Evolutionary conservation across 2,113 vertebrate species (phyloP).

Genomic region (Myocastor coypus): DNA sequence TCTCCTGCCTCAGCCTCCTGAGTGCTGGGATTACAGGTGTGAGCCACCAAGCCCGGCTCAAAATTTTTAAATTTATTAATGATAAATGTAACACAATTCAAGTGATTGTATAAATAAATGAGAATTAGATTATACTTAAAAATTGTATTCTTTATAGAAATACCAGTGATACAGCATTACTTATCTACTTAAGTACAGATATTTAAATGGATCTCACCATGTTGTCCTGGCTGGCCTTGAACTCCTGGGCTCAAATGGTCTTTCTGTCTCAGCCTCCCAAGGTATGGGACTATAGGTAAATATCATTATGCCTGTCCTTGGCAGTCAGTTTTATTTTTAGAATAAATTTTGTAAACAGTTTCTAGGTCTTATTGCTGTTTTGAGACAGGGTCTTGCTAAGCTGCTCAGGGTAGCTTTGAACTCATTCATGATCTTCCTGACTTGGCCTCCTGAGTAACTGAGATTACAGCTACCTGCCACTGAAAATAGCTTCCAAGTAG

Average conservation of each 20-base stretch:
- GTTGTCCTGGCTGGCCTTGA: neutral
- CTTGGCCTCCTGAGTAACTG: neutral
- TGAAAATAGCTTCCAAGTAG: neutral
- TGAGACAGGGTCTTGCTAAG: neutral
- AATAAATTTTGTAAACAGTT: neutral
- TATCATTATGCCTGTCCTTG: neutral
- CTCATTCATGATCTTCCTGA: neutral
- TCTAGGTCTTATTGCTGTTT: neutral
- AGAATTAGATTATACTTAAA: neutral
- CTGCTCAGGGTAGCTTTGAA: neutral
- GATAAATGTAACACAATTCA: neutral
- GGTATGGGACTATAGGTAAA: neutral
- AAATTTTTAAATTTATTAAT: conserved; percentile 16
- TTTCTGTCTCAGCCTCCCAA: neutral
- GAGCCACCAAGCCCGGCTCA: too few relatives aligned
- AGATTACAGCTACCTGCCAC: neutral
- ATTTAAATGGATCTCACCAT: neutral
- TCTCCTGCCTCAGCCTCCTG: too few relatives aligned
- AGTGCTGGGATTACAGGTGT: too few relatives aligned
- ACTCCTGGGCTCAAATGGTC: neutral
- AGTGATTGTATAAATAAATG: neutral
- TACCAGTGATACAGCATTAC: neutral
- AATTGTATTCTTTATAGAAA: neutral
- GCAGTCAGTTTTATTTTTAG: neutral
- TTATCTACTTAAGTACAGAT: neutral